Base-by-base conservation (phyloP, 2,888 invertebrate species). In the Lycaena phlaeas region DNA sequence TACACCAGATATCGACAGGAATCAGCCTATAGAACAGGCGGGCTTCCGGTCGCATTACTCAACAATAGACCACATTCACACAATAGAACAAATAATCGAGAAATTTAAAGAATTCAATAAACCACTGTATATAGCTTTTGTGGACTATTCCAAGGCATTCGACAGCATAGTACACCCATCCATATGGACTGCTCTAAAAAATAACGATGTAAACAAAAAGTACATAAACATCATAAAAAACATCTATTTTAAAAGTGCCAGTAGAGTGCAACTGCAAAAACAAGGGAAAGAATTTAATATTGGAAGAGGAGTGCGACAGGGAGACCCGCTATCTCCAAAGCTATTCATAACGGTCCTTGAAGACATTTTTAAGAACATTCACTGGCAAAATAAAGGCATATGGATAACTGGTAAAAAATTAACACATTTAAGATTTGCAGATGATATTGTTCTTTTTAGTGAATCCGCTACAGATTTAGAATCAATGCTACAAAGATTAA, bases 361-460 rank as follows among this genome's bases (percentile, higher is more conserved):
- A 11, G 17, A 17, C 10, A n/a, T 34, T 10, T 34, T 34, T 6
- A 17, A 34, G 1, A 34, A 34, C 5, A 9, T 34, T 7, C 15
- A 34, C n/a, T 34, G 31, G 31, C 3, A 1, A 4, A 4, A 15
- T 3, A 9, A 34, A 17, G 31, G 31, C 11, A 34, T 18, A 6
- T 17, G 11, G 5, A 10, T 34, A 18, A 15, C 11, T 5, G 11
- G 17, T 6, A 34, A 6, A 11, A 9, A 14, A n/a, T 37, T 43
- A 12, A 40, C 36, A 14, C 42, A 44, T 22, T 38, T 47, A 9
- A 47, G 41, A 40, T 47, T 47, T 26, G 44, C 44, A 2, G 47
- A 47, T 14, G 44, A 44, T 7, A 44, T 47, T n/a, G 41, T 39
- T 11, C 14, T 44, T 1, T 38, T 44, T n/a, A n/a, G n/a, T n/a